These are phyloP conservation scores for Ametastegia equiseti DNA, from an alignment of 2,888 invertebrate genomes.

Conservation along the genomic window DNA sequence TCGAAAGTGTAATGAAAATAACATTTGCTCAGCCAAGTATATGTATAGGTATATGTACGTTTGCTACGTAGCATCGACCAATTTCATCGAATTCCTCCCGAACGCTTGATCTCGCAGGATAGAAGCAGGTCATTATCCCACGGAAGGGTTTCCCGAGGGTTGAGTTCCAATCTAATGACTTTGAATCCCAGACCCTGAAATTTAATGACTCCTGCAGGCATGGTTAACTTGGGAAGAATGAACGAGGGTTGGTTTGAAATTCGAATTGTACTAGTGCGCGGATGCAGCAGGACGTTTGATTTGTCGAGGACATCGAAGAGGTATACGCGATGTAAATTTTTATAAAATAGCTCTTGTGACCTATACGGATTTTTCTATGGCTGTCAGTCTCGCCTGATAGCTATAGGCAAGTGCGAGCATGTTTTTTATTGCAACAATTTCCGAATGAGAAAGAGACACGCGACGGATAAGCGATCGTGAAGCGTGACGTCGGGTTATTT, in stretches of 20 bases:
- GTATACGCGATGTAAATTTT: constrained; percentile 11
- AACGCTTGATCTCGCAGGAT: constrained; percentile 1
- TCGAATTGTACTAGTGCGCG: background rate
- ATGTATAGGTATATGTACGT: background rate
- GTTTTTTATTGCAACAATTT: constrained; percentile 31
- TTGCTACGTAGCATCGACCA: no score
- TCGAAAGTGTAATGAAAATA: background rate
- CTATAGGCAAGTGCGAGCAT: constrained; percentile 21
- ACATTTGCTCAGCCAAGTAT: background rate
- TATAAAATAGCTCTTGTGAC: constrained; percentile 3
- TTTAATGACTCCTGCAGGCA: constrained; percentile 28
- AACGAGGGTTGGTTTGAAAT: constrained; percentile 10
- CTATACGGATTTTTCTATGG: background rate
- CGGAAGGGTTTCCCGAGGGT: constrained; percentile 36
- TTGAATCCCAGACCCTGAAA: constrained; percentile 20
- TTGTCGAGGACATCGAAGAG: background rate
- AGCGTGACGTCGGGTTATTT: constrained; percentile 38
- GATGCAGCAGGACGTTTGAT: background rate
- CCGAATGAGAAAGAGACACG: constrained; percentile 33
- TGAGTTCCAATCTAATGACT: constrained; percentile 37
- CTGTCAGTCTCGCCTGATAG: background rate
- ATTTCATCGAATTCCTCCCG: constrained; percentile 1
- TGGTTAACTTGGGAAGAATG: background rate
- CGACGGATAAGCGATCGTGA: constrained; percentile 37
- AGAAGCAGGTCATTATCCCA: constrained; percentile 31